Evolutionary conservation across 1,140 invertebrate species (phyloP), one percentile per base, ranked within the genome.

Genomic region (Reticulitermes speratus): DNA sequence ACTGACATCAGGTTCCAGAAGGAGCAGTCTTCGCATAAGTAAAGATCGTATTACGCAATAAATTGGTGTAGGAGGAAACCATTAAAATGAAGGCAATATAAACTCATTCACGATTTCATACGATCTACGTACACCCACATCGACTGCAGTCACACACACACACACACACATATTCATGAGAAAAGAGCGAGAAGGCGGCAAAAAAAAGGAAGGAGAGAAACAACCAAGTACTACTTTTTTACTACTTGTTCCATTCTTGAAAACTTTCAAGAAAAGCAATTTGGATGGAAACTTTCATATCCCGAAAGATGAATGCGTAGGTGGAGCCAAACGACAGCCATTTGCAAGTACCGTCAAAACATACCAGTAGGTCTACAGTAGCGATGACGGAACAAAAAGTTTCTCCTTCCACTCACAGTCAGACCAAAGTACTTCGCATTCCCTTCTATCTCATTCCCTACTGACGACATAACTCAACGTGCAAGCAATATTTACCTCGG

Each of bases 201-300:
- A 84, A 87, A 84, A 87, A 87, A 84, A 81, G 44, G 55, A 86
- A 89, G 88, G 89, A 90, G 89, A 91, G 90, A 91, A 91, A 91
- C 90, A 90, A 89, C 90, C 88, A 86, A 89, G 89, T 89, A 91
- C 91, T 91, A 91, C 91, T 90, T 91, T 91, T 48, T 91, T 91
- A 91, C 91, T 91, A 90, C 90, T 65, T 25, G 21, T 65, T 65
- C 21, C 59, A 65, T 1, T 65, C 59, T 65, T 65, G 12, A 65
- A 65, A 65, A 65, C 19, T 14, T 65, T 23, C 59, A 65, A 65
- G 59, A 65, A 65, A 65, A 65, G 19, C 59, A 65, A 65, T 65
- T 65, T 65, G 19, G 8, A 19, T 65, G 59, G 59, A 65, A 65
- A 65, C 59, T 65, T 65, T 65, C 59, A 25, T 65, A 65, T 65